Conservation (phyloP, 2,888 invertebrate species). For the Sussaba pulchella region DNA sequence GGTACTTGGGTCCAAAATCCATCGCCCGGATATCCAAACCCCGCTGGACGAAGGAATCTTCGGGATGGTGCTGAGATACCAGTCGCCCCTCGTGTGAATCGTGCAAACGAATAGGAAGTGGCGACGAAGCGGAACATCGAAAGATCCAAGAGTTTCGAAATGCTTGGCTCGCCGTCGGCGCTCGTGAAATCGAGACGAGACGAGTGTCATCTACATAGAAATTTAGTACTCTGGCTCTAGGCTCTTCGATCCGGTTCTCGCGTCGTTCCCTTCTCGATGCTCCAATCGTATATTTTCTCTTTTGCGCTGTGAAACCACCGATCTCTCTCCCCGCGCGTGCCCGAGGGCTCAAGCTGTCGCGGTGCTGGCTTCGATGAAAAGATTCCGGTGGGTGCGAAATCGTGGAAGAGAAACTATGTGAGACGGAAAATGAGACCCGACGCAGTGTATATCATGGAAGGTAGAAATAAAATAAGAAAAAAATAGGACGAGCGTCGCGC, state of each 20-base stretch:
- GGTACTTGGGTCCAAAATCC: constrained; percentile 25
- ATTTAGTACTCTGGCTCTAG: constrained; percentile 48
- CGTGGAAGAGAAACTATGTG: neutral
- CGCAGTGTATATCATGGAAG: too few relatives aligned
- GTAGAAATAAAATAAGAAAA: neutral
- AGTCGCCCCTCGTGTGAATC: constrained; percentile 13
- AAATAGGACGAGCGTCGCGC: too few relatives aligned
- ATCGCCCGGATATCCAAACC: constrained; percentile 8
- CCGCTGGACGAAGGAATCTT: neutral
- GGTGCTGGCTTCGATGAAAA: constrained; percentile 23
- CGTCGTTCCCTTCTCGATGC: constrained; percentile 47
- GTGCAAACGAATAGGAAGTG: constrained; percentile 30
- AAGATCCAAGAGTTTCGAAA: constrained; percentile 28
- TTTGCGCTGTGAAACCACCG: constrained; percentile 47
- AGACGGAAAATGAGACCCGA: too few relatives aligned
- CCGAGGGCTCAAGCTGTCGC: constrained; percentile 50
- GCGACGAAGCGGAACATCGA: neutral
- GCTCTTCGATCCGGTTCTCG: constrained; percentile 30
- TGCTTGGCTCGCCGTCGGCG: constrained; percentile 14
- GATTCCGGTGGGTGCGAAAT: constrained; percentile 14
- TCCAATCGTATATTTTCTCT: constrained; percentile 39
- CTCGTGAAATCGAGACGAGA: constrained; percentile 50
- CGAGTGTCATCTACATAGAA: constrained; percentile 60
- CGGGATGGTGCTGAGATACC: neutral
- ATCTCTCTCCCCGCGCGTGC: constrained; percentile 31